Evolutionary conservation across 2,797 vertebrate genomes (phyloP), one percentile per base, ranked within the genome.

Genomic region (Microhierax caerulescens): DNA sequence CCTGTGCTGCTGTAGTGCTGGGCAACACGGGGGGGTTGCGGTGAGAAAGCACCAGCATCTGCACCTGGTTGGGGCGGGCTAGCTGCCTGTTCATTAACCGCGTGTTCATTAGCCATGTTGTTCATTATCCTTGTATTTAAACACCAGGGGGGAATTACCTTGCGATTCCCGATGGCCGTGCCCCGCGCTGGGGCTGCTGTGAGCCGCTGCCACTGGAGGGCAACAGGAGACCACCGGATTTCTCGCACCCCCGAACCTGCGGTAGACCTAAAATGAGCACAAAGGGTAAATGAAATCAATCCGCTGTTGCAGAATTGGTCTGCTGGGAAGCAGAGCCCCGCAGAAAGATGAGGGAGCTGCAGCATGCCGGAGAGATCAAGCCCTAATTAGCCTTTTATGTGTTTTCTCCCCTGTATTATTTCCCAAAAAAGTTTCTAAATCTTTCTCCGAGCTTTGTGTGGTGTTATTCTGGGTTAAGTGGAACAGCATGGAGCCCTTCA

Each of bases 61-160:
- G n/a, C 1, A 2, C 25, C 20, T 11, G 0, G 4, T 0, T 10
- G 43, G 21, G 50, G 34, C 5, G 48, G 45, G 3, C 45, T 25
- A 17, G 10, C 50, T 5, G 2, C 13, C 1, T 1, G 34, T 11
- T 63, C 34, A 1, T 61, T 48, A 59, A 27, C 68, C 11, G 3
- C 27, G 1, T 1, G 37, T 37, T 37, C 37, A 37, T 37, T n/a
- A n/a, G n/a, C n/a, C n/a, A n/a, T n/a, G n/a, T 39, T 1, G 20
- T 5, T 48, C 69, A 4, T 72, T 45, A 69, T 12, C 15, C 10
- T 0, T 23, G 1, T 7, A 9, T 20, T 20, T 20, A 30, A 53
- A 20, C 77, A 16, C 23, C 30, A 17, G 41, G 19, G 34, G 41
- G 43, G 50, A 39, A 20, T 50, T 5, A 45, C 45, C 45, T 20